A percentile compares a stretch with the other conserved stretches of the same genome.
Conservation (phyloP, 2,113 vertebrate genomes). For the Microcebus tavaratra region DNA sequence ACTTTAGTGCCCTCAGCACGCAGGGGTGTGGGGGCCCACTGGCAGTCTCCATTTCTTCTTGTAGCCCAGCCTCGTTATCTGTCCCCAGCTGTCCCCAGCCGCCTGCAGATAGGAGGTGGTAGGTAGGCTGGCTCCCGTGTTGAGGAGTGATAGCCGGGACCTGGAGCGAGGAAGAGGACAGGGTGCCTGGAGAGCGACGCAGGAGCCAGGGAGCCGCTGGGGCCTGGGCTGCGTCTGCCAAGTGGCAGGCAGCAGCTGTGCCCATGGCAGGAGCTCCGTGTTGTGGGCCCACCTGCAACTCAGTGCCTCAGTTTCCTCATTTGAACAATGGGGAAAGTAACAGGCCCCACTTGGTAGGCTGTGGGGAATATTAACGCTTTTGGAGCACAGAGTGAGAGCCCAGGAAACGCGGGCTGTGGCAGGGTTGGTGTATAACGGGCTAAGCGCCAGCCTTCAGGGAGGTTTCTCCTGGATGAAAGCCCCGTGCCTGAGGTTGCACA, state of each 20-base stretch:
- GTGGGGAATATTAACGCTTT: neutral
- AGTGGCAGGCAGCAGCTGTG: neutral
- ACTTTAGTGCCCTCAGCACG: neutral
- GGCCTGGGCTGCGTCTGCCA: neutral
- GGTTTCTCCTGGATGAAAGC: neutral
- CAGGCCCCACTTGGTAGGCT: neutral
- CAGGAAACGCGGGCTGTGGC: neutral
- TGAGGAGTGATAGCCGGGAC: neutral
- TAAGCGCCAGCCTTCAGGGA: neutral
- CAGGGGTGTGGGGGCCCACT: neutral
- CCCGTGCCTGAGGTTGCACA: neutral
- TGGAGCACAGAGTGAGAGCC: neutral
- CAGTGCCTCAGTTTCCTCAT: neutral
- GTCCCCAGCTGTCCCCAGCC: neutral
- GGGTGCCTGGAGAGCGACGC: fast-evolving
- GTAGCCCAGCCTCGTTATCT: neutral
- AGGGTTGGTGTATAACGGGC: neutral
- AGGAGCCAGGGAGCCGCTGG: neutral
- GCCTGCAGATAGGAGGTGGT: neutral
- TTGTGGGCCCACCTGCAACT: fast-evolving
- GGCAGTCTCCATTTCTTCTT: neutral
- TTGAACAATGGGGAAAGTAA: neutral
- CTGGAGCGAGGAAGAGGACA: neutral
- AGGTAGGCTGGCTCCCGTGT: neutral
- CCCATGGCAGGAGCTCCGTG: neutral